Base-by-base conservation (phyloP, 2,888 invertebrate genomes). In the Hartigia nigra region DNA sequence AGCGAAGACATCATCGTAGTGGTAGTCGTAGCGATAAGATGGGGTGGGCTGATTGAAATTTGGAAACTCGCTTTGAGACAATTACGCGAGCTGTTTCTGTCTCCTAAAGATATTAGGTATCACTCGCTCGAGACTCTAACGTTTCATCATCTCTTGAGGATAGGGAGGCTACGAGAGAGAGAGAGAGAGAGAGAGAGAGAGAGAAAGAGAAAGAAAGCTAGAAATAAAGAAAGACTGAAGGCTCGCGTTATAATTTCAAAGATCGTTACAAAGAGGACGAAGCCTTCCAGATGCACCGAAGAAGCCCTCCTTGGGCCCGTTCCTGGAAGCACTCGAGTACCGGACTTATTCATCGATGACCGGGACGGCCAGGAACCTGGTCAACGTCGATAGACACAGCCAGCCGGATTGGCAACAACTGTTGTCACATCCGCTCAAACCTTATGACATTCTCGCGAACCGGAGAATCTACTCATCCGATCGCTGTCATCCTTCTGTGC, bases 21-120 rank as follows among this genome's bases (percentile, higher is more conserved):
- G 76, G 72, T 37, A 55, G 55, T 55, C 23, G 55, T 55, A 55
- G 55, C 55, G 55, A 55, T 55, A 55, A 55, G 81, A 81, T 84
- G 81, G 80, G 78, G 80, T 82, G 82, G 76, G 81, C 84, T 80
- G 91, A 91, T 91, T 91, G 91, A 91, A 91, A 91, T 91, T 91
- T 90, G 87, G 88, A 87, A 88, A 91, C 88, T 89, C 87, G 87
- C 91, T 91, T 91, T 91, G 91, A 91, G 90, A 90, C 91, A 91
- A 91, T 91, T 91, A 91, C 88, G 84, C 84, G 86, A 82, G 82
- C 80, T 87, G 84, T 88, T 55, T 85, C 86, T 86, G 82, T 83
- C 82, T 82, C 83, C 80, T 23, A 55, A 85, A 85, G 84, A 86
- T 81, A 81, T 81, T 77, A 78, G 14, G 78, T 77, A 79, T 69